phyloP scores from a whole-genome alignment of 2,888 invertebrate species.

The Xylophagus ater region DNA sequence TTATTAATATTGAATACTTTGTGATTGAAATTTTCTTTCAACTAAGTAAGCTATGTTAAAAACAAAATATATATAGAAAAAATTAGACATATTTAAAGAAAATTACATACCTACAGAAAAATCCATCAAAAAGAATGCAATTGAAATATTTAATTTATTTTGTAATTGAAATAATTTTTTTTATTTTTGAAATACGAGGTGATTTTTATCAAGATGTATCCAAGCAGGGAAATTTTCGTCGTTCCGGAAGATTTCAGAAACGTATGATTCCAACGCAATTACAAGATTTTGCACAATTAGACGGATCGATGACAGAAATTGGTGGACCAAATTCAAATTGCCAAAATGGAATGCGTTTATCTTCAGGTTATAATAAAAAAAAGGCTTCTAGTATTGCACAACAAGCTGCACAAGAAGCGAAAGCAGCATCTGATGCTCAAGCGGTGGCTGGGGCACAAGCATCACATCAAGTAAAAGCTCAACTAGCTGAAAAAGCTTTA shows the following conservation, averaged over 20 bases:
- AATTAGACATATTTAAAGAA: no score
- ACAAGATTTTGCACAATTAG: constrained; percentile 4
- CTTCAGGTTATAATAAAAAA: constrained; percentile 24
- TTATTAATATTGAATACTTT: no score
- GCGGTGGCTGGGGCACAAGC: constrained; percentile 59
- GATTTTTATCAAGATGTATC: no score
- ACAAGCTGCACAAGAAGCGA: constrained; percentile 63
- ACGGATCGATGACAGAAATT: constrained; percentile 5
- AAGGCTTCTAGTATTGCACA: constrained; percentile 56
- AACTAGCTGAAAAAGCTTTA: constrained; percentile 58
- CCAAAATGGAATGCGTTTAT: constrained; percentile 3
- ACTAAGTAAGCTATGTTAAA: no score
- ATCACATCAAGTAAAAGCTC: constrained; percentile 57
- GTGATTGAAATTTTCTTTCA: no score
- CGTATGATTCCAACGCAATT: constrained; percentile 14
- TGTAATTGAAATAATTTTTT: no score
- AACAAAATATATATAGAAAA: no score
- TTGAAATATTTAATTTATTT: no score
- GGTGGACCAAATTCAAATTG: no score
- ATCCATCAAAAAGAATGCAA: no score
- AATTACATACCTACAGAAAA: no score
- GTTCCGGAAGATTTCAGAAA: constrained; percentile 6
- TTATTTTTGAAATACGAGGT: no score
- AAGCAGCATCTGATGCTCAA: constrained; percentile 60
- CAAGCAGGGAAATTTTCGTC: constrained; percentile 8